These are phyloP conservation scores for Heliconius hermathena DNA, from an alignment of 1,140 invertebrate genomes.

Conservation along the genomic window DNA sequence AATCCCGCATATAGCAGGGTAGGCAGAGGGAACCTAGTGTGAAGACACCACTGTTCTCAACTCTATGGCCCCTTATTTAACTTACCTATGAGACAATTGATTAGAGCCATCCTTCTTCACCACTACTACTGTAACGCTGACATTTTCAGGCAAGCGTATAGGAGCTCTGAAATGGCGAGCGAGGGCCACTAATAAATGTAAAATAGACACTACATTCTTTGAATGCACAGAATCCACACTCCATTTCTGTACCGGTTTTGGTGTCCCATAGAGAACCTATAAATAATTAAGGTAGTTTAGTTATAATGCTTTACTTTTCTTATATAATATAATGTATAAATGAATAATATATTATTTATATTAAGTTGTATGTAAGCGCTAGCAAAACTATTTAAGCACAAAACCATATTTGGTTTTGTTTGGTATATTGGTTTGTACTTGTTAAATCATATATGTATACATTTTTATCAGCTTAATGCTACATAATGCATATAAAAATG, in stretches of 20 bases:
- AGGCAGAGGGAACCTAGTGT: too few species aligned
- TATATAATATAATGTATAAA: neutral
- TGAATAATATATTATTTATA: neutral
- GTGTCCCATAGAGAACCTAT: slow-evolving; percentile 83
- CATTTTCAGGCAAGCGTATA: slow-evolving; percentile 97
- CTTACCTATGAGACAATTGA: slow-evolving; percentile 72
- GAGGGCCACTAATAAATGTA: slow-evolving; percentile 96
- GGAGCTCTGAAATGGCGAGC: slow-evolving; percentile 97
- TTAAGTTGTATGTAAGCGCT: neutral
- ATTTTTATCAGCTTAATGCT: too few species aligned
- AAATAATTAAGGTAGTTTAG: neutral
- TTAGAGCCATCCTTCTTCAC: slow-evolving; percentile 87
- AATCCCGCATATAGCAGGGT: too few species aligned
- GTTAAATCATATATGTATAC: too few species aligned
- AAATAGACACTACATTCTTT: slow-evolving; percentile 97
- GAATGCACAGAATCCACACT: slow-evolving; percentile 97
- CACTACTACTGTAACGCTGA: slow-evolving; percentile 94
- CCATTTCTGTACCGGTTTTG: slow-evolving; percentile 88
- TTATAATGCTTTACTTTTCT: neutral
- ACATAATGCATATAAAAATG: too few species aligned
- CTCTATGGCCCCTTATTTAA: neutral
- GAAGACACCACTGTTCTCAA: too few species aligned
- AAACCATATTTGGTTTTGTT: too few species aligned
- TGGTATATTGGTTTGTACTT: too few species aligned
- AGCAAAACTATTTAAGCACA: neutral